Evolutionary conservation across 1,140 invertebrate genomes (phyloP), one percentile per base, ranked within the genome.

Genomic region (Uloborus diversus): DNA sequence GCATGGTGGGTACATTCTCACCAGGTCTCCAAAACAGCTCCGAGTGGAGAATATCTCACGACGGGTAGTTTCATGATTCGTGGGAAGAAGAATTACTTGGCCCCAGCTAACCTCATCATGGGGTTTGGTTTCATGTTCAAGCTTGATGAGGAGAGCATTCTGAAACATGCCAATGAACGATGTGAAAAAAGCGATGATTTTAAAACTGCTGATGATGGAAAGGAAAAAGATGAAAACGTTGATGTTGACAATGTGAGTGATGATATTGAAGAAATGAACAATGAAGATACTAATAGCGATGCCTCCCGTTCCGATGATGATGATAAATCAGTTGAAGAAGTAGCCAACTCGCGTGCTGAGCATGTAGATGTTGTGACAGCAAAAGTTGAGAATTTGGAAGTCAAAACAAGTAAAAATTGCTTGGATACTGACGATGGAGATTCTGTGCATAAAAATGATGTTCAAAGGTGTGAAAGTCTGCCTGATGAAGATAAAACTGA

Each of bases 41-140:
- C 96, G 1, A 94, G 94, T 59, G 98, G 98, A 82, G 97, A 99
- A 88, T 99, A 98, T 87, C 89, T 99, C 59, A 93, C 94, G 7
- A 89, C 90, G n/a, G 97, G 97, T 80, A 96, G 95, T 81, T 99
- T 99, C 86, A 99, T 99, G 97, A 95, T 99, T 85, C 90, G 97
- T 81, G 98, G 97, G 23, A 98, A 96, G 86, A 99, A 99, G 88
- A 99, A 99, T 88, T 99, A 95, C 87, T 87, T 99, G 14, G 95
- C 96, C 0, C 94, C 96, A 3, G 92, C 91, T 73, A 93, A 97
- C 85, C 89, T 99, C 2, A 91, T 96, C 56, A 93, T 99, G 88
- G 98, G 98, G 3, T 93, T 99, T 86, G 95, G 94, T 51, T 93
- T 99, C 84, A 86, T 99, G 57, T 99, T 98, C 85, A 92, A 92